These are phyloP conservation scores for Mus spretus DNA, from an alignment of 2,797 vertebrate genomes.

Conservation along the genomic window DNA sequence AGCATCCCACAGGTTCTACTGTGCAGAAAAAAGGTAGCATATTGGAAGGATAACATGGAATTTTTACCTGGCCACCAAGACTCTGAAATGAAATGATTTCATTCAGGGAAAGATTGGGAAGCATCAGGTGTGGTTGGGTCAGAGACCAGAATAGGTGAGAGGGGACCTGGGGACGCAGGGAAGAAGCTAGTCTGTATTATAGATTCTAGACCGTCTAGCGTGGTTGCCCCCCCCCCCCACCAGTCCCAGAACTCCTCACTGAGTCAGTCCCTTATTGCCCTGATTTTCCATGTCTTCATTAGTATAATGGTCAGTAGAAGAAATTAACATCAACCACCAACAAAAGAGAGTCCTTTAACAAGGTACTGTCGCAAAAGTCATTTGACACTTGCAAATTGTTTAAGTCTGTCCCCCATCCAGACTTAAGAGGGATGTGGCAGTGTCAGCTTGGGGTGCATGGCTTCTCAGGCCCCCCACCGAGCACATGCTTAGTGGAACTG, in stretches of 20 bases:
- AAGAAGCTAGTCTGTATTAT: neutral
- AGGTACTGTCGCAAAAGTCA: neutral
- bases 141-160: neutral
- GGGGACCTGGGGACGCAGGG: neutral
- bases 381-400: neutral
- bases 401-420: no score
- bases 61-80: neutral
- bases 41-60: neutral
- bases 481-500: neutral
- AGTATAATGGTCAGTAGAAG: neutral
- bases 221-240: neutral
- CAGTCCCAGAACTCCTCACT: no score
- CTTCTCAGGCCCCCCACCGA: neutral
- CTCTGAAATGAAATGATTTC: neutral
- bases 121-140: neutral
- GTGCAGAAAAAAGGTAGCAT: neutral
- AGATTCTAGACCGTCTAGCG: no score
- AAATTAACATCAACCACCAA: neutral
- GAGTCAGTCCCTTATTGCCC: neutral
- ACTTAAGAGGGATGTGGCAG: neutral
- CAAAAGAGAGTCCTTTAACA: neutral
- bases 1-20: neutral
- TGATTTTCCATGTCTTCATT: no score
- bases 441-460: no score
- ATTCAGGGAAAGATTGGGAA: slow-evolving; percentile 19